Conservation (phyloP, 2,797 vertebrate genomes). For the Agapornis canus region DNA sequence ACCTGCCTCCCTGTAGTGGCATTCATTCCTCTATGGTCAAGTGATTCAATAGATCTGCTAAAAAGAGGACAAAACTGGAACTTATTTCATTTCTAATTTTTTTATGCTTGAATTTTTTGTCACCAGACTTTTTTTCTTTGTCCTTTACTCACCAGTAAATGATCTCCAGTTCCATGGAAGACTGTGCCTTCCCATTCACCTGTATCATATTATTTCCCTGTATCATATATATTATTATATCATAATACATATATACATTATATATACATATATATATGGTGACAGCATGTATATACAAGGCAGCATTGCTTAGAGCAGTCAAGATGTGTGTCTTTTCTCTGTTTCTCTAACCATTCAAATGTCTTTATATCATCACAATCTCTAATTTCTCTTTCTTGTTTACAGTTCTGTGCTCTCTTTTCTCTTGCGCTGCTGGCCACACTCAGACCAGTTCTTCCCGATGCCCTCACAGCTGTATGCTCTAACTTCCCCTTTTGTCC, state of each 20-base stretch:
- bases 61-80: neutral
- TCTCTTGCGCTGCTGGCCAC: neutral
- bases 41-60: neutral
- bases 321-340: neutral
- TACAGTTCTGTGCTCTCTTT: neutral
- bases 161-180: neutral
- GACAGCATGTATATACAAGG: neutral
- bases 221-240: neutral
- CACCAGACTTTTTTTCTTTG: neutral
- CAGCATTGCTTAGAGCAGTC: neutral
- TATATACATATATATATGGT: neutral
- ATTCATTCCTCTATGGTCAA: neutral
- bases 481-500: neutral
- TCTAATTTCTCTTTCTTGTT: neutral
- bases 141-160: neutral
- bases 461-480: neutral
- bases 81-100: neutral
- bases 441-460: neutral
- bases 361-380: neutral
- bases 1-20: neutral
- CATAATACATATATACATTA: neutral
- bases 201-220: neutral
- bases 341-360: neutral
- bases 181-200: neutral
- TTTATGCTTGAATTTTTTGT: neutral